Base-by-base conservation (phyloP, 2,888 invertebrate genomes). In the Eudemis profundana region DNA sequence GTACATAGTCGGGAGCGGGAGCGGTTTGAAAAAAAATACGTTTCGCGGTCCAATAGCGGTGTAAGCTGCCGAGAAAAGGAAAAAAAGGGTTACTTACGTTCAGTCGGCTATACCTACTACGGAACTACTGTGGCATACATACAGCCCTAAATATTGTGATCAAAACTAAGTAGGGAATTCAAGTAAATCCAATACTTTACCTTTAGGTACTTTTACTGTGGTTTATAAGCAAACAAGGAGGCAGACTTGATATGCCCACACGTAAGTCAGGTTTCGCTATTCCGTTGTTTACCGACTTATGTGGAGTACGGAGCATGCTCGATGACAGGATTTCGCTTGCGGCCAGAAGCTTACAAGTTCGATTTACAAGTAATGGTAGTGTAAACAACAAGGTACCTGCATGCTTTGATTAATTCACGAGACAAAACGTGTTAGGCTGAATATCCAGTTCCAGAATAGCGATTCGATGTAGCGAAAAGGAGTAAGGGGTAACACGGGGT, bases 1-100 rank as follows among this genome's bases (percentile, higher is more conserved):
- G 81, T 80, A 33, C 33, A 7, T 12, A 78, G 79, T 74, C 72
- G 74, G 76, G 74, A 74, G 78, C 70, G 74, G 72, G 73, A 67
- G 72, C 67, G 72, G 73, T 64, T 63, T 70, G 73, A 85, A 82
- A 68, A 66, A n/a, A 83, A 84, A 82, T 74, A 76, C 69, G 73
- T 72, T 72, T 74, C 75, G 77, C 76, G 76, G 78, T 76, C 76
- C 74, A 74, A 67, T 69, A 70, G 72, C 65, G 69, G 69, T 70
- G 74, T 73, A 70, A 69, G 74, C 65, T 70, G 70, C 70, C 57
- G 71, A 72, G 78, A 78, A 80, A 78, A 77, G 72, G 72, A 77
- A 75, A 77, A 75, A 82, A 81, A 80, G 77, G 80, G 74, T 78
- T 77, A 67, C 66, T 75, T 81, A 81, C 79, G 78, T 79, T 80